phyloP scores from a whole-genome alignment of 2,797 vertebrate species.

The Labeo calbasu region DNA sequence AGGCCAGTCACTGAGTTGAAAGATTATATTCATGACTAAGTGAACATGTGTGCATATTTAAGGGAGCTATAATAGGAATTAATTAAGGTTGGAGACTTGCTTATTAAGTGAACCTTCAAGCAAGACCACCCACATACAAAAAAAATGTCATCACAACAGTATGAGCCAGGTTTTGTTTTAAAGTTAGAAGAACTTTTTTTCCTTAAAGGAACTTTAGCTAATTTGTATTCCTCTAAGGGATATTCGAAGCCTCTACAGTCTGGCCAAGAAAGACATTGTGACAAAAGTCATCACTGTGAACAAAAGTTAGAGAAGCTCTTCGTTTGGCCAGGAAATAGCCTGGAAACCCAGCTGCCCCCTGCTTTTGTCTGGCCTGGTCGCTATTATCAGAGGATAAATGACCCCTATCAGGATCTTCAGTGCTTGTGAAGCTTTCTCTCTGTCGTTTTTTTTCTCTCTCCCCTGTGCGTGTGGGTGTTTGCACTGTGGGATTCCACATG shows the following conservation, averaged over 20 bases:
- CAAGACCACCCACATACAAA: constrained; percentile 14
- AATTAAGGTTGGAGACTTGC: constrained; percentile 21
- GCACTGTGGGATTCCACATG: constrained; percentile 28
- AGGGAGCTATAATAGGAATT: constrained; percentile 34
- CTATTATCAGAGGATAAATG: constrained; percentile 49
- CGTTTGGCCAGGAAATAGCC: constrained; percentile 49
- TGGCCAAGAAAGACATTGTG: constrained; percentile 52
- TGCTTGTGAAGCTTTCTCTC: constrained; percentile 31
- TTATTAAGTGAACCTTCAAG: constrained; percentile 35
- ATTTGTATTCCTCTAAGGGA: constrained; percentile 57
- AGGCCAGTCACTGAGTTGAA: constrained; percentile 10
- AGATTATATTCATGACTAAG: constrained; percentile 33
- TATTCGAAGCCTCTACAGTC: constrained; percentile 36
- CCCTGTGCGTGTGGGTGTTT: constrained; percentile 1
- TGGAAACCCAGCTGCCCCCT: constrained; percentile 49
- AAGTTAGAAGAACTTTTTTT: constrained; percentile 19
- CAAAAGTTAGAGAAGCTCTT: constrained; percentile 56
- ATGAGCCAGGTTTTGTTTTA: constrained; percentile 12
- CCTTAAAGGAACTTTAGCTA: constrained; percentile 36
- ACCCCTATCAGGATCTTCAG: constrained; percentile 50
- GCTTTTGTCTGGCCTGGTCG: constrained; percentile 45
- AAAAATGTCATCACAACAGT: not conserved
- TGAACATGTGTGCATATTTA: constrained; percentile 31
- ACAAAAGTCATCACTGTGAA: constrained; percentile 59
- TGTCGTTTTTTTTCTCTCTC: not conserved